Evolutionary conservation across 2,113 vertebrate species (phyloP), one percentile per base, ranked within the genome.

Genomic region (Willisornis vidua): DNA sequence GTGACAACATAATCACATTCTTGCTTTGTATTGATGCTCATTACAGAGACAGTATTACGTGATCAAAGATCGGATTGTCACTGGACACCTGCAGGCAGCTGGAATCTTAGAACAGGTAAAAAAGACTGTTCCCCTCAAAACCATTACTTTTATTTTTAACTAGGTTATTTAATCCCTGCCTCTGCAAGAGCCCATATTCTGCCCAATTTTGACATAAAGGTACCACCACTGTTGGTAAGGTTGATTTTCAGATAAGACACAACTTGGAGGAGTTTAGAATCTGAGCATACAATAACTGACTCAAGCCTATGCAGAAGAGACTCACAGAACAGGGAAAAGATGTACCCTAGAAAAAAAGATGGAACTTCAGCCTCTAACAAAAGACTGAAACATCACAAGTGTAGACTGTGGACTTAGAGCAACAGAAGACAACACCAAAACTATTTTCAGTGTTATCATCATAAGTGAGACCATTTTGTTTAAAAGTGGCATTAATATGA

Each of bases 1-100:
- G 67, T 81, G 79, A 96, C 74, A 88, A 76, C 55, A 70, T 61
- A 87, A 95, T 88, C 95, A 68, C 75, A 80, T 80, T 89, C 78
- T 54, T 70, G 49, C 91, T 92, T 90, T 71, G 66, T 70, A 68
- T 9, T 66, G 85, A 83, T 58, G 81, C 67, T 89, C 62, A 81
- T 88, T 91, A 85, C 43, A 73, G 66, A 66, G 59, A 81, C 35
- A 83, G 31, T 59, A 73, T 82, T 86, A 93, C 0, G 0, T 43
- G 67, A 86, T 65, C 57, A n/a, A 87, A 78, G 22, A 45, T 39
- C 85, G 92, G 25, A 51, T 45, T 74, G 61, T 57, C 31, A 54
- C 63, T n/a, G 85, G 89, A 90, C 43, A 59, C 43, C 35, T 72
- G 48, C 75, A 72, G 35, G 17, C 25, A 85, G 29, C 1, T 78